Conservation (phyloP, 2,113 vertebrate species). For the Thoracochromis brauschi region DNA sequence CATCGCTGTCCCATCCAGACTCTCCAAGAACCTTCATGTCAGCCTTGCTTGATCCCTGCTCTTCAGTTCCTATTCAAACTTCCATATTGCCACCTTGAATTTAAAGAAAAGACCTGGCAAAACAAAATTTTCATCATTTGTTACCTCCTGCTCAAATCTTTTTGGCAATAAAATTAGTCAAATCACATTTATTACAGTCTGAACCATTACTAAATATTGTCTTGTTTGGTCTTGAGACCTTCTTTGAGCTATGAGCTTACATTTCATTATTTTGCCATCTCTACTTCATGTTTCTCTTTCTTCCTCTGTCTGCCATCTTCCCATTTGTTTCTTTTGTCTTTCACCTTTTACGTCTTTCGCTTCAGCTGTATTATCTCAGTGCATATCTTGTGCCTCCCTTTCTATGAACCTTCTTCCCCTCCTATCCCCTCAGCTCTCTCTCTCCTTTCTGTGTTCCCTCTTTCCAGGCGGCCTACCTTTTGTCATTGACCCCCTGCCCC, state of each 20-base stretch:
- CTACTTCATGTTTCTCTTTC: not conserved
- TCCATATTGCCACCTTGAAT: not conserved
- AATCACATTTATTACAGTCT: not conserved
- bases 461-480: constrained; percentile 50
- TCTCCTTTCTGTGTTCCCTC: not conserved
- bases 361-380: constrained; percentile 45
- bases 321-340: not conserved
- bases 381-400: constrained; percentile 25
- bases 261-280: not conserved
- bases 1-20: not conserved
- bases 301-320: not conserved
- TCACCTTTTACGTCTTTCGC: constrained; percentile 32
- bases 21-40: constrained; percentile 20
- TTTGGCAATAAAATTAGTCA: not conserved
- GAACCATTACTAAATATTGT: not conserved
- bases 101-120: not conserved
- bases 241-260: not conserved
- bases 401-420: constrained; percentile 24
- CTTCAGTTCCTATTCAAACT: not conserved
- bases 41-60: not conserved
- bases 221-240: not conserved
- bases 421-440: not conserved
- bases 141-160: not conserved
- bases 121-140: not conserved
- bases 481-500: constrained; percentile 72